Base-by-base conservation (phyloP, 2,113 vertebrate genomes). In the Actenoides lindsayi region DNA sequence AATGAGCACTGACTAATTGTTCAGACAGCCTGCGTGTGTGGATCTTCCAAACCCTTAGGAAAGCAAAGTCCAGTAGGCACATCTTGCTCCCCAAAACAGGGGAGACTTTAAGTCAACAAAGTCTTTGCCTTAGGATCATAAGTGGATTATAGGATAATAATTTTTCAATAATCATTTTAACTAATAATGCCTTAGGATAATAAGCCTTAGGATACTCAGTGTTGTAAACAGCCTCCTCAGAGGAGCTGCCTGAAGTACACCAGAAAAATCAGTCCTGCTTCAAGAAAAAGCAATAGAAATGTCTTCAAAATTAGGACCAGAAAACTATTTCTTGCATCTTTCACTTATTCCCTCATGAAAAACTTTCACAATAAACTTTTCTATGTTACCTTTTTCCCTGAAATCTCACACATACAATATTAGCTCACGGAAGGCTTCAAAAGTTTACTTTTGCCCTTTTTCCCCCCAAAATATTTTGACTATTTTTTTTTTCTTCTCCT, bases 1-100 rank as follows among this genome's bases (percentile, higher is more conserved):
- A 83, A 84, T 94, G 81, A 87, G 37, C n/a, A n/a, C 16, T 53
- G 59, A 56, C 56, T 95, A 95, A 94, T 93, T 89, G 90, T 75
- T 94, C 92, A 69, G 71, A 86, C 59, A 79, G 23, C 57, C 28
- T 76, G 44, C 25, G 33, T 11, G 60, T 10, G 17, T 93, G 64
- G 82, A 79, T 94, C 76, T 91, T 81, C 42, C 57, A 87, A 69
- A 91, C 24, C 44, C 13, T 24, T 3, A 4, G 56, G 64, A 75
- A 89, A 75, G 37, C 33, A 44, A 67, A 48, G 31, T 14, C 18
- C 35, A 17, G 16, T 46, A 35, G 18, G 68, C 12, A 74, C n/a
- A 31, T 68, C 41, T 28, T 75, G 74, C 13, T 87, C 17, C 18
- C 37, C 48, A 60, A 78, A 92, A 70, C 10, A 7, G 30, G 30